Evolutionary conservation across 2,888 invertebrate genomes (phyloP), one percentile per base, ranked within the genome.

Genomic region (Xanthorhoe spadicearia): DNA sequence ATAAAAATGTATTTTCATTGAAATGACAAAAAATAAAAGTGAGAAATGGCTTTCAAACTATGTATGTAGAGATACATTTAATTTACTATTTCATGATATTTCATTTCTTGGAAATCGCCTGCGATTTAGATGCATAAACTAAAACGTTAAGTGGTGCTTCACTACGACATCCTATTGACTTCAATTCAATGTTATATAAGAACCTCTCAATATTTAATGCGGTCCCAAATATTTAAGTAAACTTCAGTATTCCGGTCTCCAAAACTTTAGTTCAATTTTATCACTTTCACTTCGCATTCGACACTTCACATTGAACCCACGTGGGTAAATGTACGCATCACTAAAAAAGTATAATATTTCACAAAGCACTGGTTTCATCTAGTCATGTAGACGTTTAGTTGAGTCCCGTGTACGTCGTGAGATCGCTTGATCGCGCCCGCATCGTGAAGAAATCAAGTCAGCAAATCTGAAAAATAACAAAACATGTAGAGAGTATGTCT

Each of bases 401-500:
- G 18, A 63, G 43, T n/a, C 46, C 62, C 17, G 56, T 56, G 8
- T 32, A 57, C 5, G 18, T 4, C 1, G 62, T 18, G 13, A 64
- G 23, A 38, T 64, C 23, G 48, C 53, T 17, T 7, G 38, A 54
- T 0, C 53, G 53, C 23, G 38, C 32, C 23, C 35, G 10, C 48
- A 53, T 48, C 0, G 43, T 35, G 35, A 15, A 6, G 19, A 61
- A 23, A 32, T 59, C 54, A 7, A 46, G 13, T 66, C 66, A 66
- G 54, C 61, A 66, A 59, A 66, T 58, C 66, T 66, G 54, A 0
- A 61, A 66, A 13, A 10, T 10, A n/a, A 51, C 10, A 13, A 49
- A 17, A 49, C 1, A 28, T 2, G 5, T 28, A 28, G 28, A 28
- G n/a, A n/a, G n/a, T n/a, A n/a, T n/a, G n/a, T n/a, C n/a, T 23